Base-by-base conservation (phyloP, 2,113 vertebrate genomes). In the Ariopsis seemanni region DNA sequence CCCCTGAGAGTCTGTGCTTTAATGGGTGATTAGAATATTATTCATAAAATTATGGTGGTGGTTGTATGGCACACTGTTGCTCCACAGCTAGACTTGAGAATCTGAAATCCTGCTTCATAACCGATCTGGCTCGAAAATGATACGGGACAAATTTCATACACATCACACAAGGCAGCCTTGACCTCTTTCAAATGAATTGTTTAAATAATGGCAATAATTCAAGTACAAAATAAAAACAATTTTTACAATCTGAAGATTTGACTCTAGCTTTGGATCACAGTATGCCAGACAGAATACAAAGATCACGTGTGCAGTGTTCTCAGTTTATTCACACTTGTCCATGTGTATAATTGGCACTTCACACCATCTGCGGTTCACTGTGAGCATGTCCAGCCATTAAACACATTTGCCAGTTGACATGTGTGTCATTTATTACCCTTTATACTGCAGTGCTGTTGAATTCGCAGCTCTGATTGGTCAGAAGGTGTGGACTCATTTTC, bases 381-480 rank as follows among this genome's bases (percentile, higher is more conserved):
- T 91, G 89, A 90, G 90, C 91, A 92, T 92, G 91, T 89, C 78
- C 89, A 77, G 81, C 75, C 90, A 92, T 92, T 91, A 91, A 91
- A 92, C 79, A 91, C 90, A 89, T 89, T 90, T 88, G 89, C 88
- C 89, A 87, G 88, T 77, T 84, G 69, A 88, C 55, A 86, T 12
- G 34, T 84, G 69, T 85, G 57, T 80, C 52, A n/a, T 81, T 65
- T 87, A 18, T 87, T 85, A 34, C 27, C 7, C 48, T 83, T 77
- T 30, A 69, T 52, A 22, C 5, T 2, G 22, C 30, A 60, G n/a
- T 0, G 77, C 14, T 80, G n/a, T 80, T 80, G 52, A 30, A 17
- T 30, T 58, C 53, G 17, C 15, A 20, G 4, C 53, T 77, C 74
- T 34, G 53, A 80, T 80, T 80, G n/a, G 77, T 80, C 55, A 34